These are phyloP conservation scores for Chitala chitala DNA, from an alignment of 2,113 vertebrate genomes.

Conservation along the genomic window DNA sequence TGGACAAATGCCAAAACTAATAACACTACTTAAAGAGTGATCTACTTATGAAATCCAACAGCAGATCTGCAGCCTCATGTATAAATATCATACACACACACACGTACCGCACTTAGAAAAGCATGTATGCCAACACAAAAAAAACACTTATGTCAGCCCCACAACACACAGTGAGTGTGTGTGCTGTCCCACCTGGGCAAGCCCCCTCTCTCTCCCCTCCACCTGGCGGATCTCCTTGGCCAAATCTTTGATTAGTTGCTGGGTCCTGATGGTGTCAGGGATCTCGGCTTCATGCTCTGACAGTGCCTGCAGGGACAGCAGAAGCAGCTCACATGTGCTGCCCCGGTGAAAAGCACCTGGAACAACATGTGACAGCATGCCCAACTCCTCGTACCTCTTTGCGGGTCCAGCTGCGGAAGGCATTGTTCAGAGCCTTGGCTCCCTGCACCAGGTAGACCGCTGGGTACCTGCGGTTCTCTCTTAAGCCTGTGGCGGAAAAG, in stretches of 20 bases:
- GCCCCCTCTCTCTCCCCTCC: conserved; percentile 62
- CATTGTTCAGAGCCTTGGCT: conserved; percentile 84
- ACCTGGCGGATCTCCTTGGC: conserved; percentile 86
- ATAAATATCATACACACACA: no score
- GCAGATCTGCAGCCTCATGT: no score
- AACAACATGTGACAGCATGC: background rate
- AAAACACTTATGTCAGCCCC: no score
- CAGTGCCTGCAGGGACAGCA: conserved; percentile 63
- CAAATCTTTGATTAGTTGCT: conserved; percentile 81
- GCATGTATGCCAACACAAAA: background rate
- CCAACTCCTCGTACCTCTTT: conserved; percentile 77
- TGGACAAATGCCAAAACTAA: no score
- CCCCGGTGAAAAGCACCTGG: no score
- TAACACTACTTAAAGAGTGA: no score
- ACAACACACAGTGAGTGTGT: no score
- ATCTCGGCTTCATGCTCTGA: conserved; percentile 81
- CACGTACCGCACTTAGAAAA: no score
- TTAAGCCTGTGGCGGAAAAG: conserved; percentile 74
- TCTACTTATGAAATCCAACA: no score
- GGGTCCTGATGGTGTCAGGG: conserved; percentile 81
- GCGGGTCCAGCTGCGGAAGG: conserved; percentile 79
- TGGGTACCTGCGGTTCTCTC: conserved; percentile 84
- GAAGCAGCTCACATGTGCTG: no score
- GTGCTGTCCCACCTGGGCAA: background rate
- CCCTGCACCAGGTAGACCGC: conserved; percentile 83